Evolutionary conservation across 2,888 invertebrate genomes (phyloP).

Genomic region (Furcula furcula): DNA sequence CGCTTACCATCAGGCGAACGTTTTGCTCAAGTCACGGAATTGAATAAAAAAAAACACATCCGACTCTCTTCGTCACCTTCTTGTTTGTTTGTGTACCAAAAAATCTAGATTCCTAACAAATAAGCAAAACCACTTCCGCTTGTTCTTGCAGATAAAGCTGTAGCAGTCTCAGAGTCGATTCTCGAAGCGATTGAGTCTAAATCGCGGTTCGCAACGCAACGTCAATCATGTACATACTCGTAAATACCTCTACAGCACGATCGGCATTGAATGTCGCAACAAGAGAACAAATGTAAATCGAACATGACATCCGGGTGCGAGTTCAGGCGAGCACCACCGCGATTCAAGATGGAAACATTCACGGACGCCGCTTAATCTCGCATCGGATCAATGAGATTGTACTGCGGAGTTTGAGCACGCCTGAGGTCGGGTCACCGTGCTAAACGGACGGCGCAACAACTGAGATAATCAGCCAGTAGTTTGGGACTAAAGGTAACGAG

Average conservation of each 20-base stretch:
- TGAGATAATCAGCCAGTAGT: conserved; percentile 40
- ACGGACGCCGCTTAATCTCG: conserved; percentile 66
- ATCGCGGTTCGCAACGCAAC: conserved; percentile 32
- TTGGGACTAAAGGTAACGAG: too few species aligned
- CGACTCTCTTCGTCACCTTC: too few species aligned
- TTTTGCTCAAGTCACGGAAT: too few species aligned
- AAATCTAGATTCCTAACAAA: too few species aligned
- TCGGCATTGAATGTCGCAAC: conserved; percentile 54
- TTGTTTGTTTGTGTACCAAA: too few species aligned
- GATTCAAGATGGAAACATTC: conserved; percentile 71
- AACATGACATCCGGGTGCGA: conserved; percentile 77
- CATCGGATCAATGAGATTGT: conserved; percentile 69
- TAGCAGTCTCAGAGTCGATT: conserved; percentile 3
- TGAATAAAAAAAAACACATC: too few species aligned
- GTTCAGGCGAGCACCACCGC: conserved; percentile 66
- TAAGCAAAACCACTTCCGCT: too few species aligned
- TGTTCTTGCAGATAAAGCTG: too few species aligned
- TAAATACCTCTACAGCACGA: conserved; percentile 49
- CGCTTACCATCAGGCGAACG: too few species aligned
- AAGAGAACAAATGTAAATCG: conserved; percentile 64
- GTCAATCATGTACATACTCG: conserved; percentile 54
- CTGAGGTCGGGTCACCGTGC: conserved; percentile 63
- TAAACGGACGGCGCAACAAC: conserved; percentile 69
- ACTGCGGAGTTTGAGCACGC: conserved; percentile 54
- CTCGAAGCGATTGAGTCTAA: conserved; percentile 35